phyloP scores from a whole-genome alignment of 2,797 vertebrate species.

The Euthynnus affinis region DNA sequence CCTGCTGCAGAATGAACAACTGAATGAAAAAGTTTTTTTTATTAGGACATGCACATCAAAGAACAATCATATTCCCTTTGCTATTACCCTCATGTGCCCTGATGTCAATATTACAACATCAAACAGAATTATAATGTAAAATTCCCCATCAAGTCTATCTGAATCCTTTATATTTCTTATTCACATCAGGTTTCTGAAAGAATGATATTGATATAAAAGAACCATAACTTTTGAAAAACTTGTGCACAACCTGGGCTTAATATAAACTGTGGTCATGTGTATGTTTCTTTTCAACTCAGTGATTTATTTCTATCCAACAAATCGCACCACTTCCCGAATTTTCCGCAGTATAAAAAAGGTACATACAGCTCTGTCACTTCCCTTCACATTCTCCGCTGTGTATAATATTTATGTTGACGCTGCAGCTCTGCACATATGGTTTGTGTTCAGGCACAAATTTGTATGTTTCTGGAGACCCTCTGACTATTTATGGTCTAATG shows the following conservation, averaged over 20 bases:
- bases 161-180: neutral
- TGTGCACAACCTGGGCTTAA: too few relatives aligned
- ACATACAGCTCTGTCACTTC: too few relatives aligned
- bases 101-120: constrained; percentile 18
- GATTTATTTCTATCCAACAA: neutral
- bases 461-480: constrained; percentile 22
- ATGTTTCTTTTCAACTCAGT: neutral
- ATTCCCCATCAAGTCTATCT: constrained; percentile 13
- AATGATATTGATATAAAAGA: neutral
- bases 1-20: neutral
- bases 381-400: too few relatives aligned
- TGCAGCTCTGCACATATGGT: constrained; percentile 2
- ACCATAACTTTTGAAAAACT: neutral
- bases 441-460: constrained; percentile 6
- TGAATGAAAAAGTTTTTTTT: neutral
- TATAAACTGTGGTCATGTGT: neutral
- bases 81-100: too few relatives aligned
- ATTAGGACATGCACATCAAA: constrained; percentile 3
- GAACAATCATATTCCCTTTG: neutral
- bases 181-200: neutral
- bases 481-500: constrained; percentile 42
- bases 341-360: too few relatives aligned
- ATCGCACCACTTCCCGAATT: neutral
- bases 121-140: constrained; percentile 14
- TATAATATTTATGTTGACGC: too few relatives aligned